Base-by-base conservation (phyloP, 2,113 vertebrate species). In the Uria aalge region DNA sequence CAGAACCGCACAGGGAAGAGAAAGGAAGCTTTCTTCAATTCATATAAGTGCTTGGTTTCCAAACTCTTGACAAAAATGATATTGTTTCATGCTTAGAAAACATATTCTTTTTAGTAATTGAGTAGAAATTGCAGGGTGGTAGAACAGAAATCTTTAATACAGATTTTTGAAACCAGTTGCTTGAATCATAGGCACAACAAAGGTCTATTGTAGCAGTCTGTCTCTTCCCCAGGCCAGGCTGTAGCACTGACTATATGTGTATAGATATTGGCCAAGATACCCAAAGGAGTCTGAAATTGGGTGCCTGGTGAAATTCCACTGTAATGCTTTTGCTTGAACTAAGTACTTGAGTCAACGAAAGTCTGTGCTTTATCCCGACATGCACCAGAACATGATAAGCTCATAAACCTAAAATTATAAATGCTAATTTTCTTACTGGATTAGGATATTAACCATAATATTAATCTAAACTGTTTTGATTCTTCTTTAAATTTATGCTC, bases 61-160 rank as follows among this genome's bases (percentile, higher is more conserved):
- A 95, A 94, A 67, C 20, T 48, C 53, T 29, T 53, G 71, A 97
- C 95, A 97, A 85, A 97, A 97, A 97, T 97, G n/a, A 96, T 93
- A 97, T 92, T 77, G 85, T 92, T 91, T 64, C 91, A 66, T 88
- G 84, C 92, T 48, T 75, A 68, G 95, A 69, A 91, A 97, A 96
- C 78, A 95, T 97, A 92, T 94, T 96, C 91, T 57, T 95, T 57
- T 69, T 52, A 34, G 93, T 71, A 59, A 38, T 4, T 48, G 84
- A 76, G 84, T 71, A 79, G 91, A 92, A 88, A 96, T 71, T 36
- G 62, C 77, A 56, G 81, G 57, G 85, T 74, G 62, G 81, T 47
- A 75, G 94, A 69, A 88, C 34, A 94, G 91, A 89, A 91, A 94
- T 62, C 81, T 83, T 90, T 88, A 91, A 91, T 87, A 66, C 48